Base-by-base conservation (phyloP, 2,113 vertebrate species). In the Aphelocoma coerulescens region DNA sequence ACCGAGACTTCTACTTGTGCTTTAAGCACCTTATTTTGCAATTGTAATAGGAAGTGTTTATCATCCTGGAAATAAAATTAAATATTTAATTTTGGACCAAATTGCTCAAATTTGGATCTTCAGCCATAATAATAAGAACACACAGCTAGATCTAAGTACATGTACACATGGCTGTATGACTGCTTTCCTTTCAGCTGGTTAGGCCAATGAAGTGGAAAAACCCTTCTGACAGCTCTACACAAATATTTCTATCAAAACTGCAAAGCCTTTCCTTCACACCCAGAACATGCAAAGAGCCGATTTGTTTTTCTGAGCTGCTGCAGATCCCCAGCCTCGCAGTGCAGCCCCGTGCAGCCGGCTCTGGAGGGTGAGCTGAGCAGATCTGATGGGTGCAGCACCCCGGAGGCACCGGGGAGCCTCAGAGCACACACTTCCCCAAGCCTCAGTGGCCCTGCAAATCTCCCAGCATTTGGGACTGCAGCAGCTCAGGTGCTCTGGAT, bases 141-240 rank as follows among this genome's bases (percentile, higher is more conserved):
- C 26, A 54, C 2, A 23, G 27, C 8, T 14, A 3, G 30, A n/a
- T 66, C 7, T 11, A 57, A 32, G 9, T 28, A 10, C 32, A 65
- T 7, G 13, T 7, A 68, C 57, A 43, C 41, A 28, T 7, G 46
- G 58, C 26, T n/a, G 41, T 35, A 21, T 14, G n/a, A 33, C 24
- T 5, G n/a, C 63, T 89, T 88, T 85, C 63, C 76, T 94, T 93
- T 91, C 76, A 89, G 58, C 65, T 72, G 68, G 79, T 91, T 87
- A 75, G 93, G 84, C 58, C 80, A 91, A 57, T 11, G 13, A 82
- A 85, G 89, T 54, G 62, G 81, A 95, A 97, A 93, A 87, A 78
- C 49, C 52, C 54, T 89, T 75, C 87, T 81, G 86, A 92, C 86
- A 89, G 84, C 57, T 58, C 58, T 27, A 86, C 55, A 52, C 55